These are phyloP conservation scores for Globodera rostochiensis DNA, from an alignment of 1,140 invertebrate species.

Conservation along the genomic window DNA sequence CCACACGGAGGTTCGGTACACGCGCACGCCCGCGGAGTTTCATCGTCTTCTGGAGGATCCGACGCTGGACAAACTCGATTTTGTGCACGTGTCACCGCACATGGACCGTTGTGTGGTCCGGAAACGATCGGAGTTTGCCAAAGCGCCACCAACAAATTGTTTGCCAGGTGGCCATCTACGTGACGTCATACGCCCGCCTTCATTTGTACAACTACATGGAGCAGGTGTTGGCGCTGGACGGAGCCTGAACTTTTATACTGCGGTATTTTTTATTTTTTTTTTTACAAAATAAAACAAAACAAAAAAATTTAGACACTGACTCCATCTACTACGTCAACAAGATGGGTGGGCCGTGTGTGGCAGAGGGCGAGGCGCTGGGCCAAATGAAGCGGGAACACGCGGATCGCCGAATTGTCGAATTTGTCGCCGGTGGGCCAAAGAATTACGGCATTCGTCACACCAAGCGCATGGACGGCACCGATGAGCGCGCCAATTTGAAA, in stretches of 20 bases:
- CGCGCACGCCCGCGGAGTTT: constrained; percentile 21
- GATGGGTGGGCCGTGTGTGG: not conserved
- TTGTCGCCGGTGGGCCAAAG: constrained; percentile 16
- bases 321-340: constrained; percentile 26
- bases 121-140: constrained; percentile 10
- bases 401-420: constrained; percentile 11
- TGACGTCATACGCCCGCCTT: constrained; percentile 24
- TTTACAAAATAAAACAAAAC: not conserved
- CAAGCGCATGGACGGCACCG: not conserved
- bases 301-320: constrained; percentile 5
- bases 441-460: constrained; percentile 19
- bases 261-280: not conserved
- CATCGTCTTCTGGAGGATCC: constrained; percentile 10
- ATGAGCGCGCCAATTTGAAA: constrained; percentile 13
- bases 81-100: constrained; percentile 5
- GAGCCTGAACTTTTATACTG: not conserved
- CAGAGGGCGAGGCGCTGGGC: constrained; percentile 15
- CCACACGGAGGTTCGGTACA: constrained; percentile 4
- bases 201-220: constrained; percentile 26
- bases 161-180: constrained; percentile 10
- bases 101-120: constrained; percentile 20
- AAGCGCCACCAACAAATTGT: constrained; percentile 5
- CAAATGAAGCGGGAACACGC: constrained; percentile 15
- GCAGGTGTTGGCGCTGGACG: not conserved
- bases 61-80: constrained; percentile 20